Conservation (phyloP, 2,113 vertebrate species). For the Melospiza georgiana region DNA sequence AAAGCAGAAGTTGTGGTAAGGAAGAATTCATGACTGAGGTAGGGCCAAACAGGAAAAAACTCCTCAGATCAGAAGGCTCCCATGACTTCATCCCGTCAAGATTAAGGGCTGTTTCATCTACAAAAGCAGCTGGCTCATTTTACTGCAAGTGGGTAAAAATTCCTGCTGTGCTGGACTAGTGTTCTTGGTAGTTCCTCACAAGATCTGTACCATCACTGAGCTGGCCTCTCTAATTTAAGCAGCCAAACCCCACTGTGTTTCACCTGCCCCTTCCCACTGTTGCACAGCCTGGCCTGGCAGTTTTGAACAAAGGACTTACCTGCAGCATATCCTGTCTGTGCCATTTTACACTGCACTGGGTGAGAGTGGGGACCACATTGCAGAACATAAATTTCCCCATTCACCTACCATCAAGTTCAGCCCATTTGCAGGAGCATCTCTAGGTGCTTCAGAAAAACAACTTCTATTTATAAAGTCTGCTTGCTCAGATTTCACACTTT, state of each 20-base stretch:
- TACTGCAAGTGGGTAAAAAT: background rate
- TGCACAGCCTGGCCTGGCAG: background rate
- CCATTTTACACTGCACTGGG: background rate
- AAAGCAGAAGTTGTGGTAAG: background rate
- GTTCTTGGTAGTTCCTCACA: background rate
- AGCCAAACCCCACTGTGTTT: background rate
- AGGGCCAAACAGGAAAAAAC: background rate
- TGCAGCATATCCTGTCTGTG: background rate
- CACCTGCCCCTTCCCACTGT: background rate
- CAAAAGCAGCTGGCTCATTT: background rate
- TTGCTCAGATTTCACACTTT: background rate
- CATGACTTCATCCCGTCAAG: background rate
- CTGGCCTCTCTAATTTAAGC: background rate
- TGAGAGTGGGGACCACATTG: fast-evolving
- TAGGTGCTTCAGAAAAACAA: background rate
- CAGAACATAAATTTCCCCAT: background rate
- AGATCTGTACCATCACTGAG: background rate
- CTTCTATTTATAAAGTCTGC: background rate
- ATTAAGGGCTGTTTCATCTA: background rate
- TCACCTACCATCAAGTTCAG: background rate
- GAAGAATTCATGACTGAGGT: background rate
- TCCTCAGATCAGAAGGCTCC: background rate
- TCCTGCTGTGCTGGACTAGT: background rate
- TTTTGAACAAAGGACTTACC: background rate
- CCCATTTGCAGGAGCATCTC: background rate